A percentile compares a stretch with the other conserved stretches of the same genome.
These are phyloP conservation scores for Phrynocephalus guinanensis DNA, from an alignment of 2,797 vertebrate genomes.

Conservation along the genomic window DNA sequence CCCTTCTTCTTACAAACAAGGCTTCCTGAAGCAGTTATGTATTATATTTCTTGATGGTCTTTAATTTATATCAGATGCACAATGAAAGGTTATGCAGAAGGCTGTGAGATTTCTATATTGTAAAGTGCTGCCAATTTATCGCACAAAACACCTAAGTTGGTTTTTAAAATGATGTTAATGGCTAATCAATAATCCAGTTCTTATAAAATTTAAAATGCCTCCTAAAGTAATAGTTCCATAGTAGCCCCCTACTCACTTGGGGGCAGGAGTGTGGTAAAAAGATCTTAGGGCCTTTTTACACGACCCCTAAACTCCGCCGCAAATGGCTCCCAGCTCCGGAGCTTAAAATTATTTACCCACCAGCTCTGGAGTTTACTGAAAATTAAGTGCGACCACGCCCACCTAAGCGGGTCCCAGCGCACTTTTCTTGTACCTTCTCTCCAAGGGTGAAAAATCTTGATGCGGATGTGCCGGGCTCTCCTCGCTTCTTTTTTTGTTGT, in stretches of 20 bases:
- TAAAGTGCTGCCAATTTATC: constrained; percentile 46
- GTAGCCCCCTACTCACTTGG: background rate
- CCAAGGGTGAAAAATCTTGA: too few relatives aligned
- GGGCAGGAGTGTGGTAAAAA: background rate
- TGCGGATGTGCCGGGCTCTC: too few relatives aligned
- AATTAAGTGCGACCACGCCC: too few relatives aligned
- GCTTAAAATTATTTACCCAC: too few relatives aligned
- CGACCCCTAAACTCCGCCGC: too few relatives aligned
- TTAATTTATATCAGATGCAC: constrained; percentile 45
- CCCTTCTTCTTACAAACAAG: background rate
- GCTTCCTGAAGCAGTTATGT: constrained; percentile 20
- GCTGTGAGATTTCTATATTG: constrained; percentile 54
- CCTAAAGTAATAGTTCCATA: background rate
- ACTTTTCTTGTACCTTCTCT: too few relatives aligned
- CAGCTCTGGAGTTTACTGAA: too few relatives aligned
- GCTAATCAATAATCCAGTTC: background rate
- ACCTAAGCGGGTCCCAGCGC: too few relatives aligned
- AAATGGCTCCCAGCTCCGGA: too few relatives aligned
- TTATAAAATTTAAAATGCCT: constrained; percentile 32
- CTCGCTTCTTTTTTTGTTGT: too few relatives aligned
- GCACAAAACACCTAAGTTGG: constrained; percentile 51
- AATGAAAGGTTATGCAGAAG: constrained; percentile 60
- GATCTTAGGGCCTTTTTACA: too few relatives aligned
- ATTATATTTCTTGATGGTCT: constrained; percentile 49
- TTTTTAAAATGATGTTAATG: constrained; percentile 17